Base-by-base conservation (phyloP, 2,888 invertebrate species). In the Salticus scenicus region DNA sequence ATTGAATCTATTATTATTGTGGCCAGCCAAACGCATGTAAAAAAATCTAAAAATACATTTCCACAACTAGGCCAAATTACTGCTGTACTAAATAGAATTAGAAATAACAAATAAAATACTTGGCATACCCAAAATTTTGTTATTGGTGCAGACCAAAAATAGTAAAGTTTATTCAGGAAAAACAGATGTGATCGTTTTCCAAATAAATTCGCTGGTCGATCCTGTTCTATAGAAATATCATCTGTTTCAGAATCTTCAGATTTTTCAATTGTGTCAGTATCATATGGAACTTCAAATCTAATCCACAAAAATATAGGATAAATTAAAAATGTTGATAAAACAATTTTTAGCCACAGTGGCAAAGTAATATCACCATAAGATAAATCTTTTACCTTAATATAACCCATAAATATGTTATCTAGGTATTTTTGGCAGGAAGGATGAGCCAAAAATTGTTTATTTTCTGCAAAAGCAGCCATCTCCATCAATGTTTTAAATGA, bases 391-490 rank as follows among this genome's bases (percentile, higher is more conserved):
- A 91, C 89, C 33, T 90, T 89, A 33, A 91, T 90, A 28, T 90
- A 88, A 12, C 91, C 91, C 87, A 89, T 90, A 80, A 92, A 90
- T 69, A 91, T 90, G 64, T 91, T 90, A 17, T 91, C 91, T 17
- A 92, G 90, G 91, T 92, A 92, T 87, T 91, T 90, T 89, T 92
- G 92, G 88, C 92, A 92, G 87, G 91, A 91, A 12, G 92, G 91
- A 88, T 92, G 92, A 14, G 92, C 91, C 51, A 92, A 90, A 88
- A 92, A 92, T 42, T 90, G 90, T 24, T 90, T 90, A 88, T 91
- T 91, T 64, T 90, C 90, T 1, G 91, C 90, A 78, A 90, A 89
- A 51, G 91, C 90, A 24, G 91, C 91, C 28, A 91, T 90, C 87
- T 91, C 91, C n/a, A 91, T 90, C 0, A 90, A 90, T 0, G 91